phyloP scores from a whole-genome alignment of 1,140 invertebrate genomes.

The Oreohelix idahoensis region DNA sequence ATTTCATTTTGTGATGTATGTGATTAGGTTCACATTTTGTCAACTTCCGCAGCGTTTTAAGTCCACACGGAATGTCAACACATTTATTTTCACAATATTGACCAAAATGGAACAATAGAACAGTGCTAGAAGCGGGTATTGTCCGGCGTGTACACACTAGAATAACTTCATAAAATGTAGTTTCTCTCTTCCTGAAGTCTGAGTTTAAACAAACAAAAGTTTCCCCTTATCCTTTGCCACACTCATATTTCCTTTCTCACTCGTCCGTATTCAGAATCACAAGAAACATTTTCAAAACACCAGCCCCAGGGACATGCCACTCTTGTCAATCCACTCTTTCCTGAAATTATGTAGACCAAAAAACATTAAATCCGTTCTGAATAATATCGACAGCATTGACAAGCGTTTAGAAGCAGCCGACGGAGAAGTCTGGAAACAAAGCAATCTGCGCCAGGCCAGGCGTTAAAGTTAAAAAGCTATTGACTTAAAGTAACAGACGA shows the following conservation, averaged over 20 bases:
- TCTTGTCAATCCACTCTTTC: background rate
- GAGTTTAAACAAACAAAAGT: background rate
- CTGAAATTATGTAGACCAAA: background rate
- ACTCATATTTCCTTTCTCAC: background rate
- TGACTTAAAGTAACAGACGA: slow-evolving; percentile 4
- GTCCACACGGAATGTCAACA: background rate
- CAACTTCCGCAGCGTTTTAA: background rate
- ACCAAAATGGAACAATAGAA: background rate
- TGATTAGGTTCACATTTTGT: background rate
- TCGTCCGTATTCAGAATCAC: background rate
- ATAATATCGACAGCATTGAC: background rate
- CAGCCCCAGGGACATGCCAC: background rate
- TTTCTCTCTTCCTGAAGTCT: background rate
- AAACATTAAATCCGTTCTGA: background rate
- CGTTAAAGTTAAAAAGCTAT: background rate
- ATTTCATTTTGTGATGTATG: background rate
- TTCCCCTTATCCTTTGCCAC: background rate
- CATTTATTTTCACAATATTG: slow-evolving; percentile 16
- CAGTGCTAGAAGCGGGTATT: background rate
- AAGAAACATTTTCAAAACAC: background rate
- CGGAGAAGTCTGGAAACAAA: background rate
- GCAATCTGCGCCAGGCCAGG: background rate
- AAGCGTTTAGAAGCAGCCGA: background rate
- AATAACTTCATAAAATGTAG: background rate
- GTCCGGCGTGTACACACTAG: background rate